phyloP scores from a whole-genome alignment of 2,113 vertebrate species.

The Sminthopsis crassicaudata region DNA sequence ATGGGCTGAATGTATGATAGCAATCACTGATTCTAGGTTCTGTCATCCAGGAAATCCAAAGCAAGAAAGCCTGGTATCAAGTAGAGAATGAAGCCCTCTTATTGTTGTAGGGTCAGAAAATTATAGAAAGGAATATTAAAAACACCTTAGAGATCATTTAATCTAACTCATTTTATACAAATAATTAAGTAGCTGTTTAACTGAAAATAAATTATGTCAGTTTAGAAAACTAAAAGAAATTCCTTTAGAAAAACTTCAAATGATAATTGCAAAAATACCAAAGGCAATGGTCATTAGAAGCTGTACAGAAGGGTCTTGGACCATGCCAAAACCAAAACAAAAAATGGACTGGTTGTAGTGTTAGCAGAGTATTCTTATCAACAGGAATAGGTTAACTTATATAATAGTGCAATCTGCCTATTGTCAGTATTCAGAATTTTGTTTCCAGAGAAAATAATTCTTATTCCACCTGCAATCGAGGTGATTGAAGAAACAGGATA shows the following conservation, averaged over 20 bases:
- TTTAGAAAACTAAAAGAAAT: conserved; percentile 18
- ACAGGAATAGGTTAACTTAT: background rate
- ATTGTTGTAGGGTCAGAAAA: background rate
- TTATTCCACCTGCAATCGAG: background rate
- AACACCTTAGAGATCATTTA: background rate
- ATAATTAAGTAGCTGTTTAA: background rate
- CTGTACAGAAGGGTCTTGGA: background rate
- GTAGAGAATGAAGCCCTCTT: background rate
- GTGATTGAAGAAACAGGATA: background rate
- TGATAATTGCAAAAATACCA: background rate
- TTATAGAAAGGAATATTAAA: background rate
- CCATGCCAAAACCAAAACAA: background rate
- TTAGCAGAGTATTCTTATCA: background rate
- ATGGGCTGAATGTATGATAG: background rate
- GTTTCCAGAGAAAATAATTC: background rate
- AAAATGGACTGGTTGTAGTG: background rate
- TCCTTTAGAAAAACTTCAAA: background rate
- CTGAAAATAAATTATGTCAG: background rate
- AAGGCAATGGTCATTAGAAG: background rate
- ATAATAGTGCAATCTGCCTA: background rate
- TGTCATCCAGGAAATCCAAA: background rate
- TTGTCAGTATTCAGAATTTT: background rate
- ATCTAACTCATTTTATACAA: background rate
- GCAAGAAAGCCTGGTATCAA: background rate
- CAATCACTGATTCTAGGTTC: background rate